Evolutionary conservation across 2,797 vertebrate genomes (phyloP).

Genomic region (Sciurus vulgaris): DNA sequence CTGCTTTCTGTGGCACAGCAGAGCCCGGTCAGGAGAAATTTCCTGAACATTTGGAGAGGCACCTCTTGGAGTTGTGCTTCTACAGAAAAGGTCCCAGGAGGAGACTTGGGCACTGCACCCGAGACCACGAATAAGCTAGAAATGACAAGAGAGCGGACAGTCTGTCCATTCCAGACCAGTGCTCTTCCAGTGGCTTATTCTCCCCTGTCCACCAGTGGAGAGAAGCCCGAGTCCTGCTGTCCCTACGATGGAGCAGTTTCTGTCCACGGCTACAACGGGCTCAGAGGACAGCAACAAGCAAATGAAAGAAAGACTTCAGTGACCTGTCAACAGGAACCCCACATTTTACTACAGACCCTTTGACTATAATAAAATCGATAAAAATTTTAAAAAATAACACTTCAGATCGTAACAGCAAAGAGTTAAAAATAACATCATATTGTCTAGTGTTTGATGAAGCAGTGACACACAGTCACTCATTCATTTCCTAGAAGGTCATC

Average conservation of each 20-base stretch:
- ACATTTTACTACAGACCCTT: background rate
- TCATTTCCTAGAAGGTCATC: background rate
- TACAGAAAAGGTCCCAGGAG: background rate
- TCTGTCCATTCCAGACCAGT: background rate
- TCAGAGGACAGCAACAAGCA: background rate
- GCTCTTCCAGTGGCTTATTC: background rate
- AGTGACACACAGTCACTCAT: background rate
- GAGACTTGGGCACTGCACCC: background rate
- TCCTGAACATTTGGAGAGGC: background rate
- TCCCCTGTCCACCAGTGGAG: background rate
- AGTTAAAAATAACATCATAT: background rate
- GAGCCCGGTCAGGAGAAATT: background rate
- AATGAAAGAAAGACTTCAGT: background rate
- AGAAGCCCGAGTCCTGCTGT: background rate
- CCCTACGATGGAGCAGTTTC: background rate
- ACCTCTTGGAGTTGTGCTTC: background rate
- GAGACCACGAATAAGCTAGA: background rate
- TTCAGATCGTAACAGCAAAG: background rate
- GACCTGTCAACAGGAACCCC: background rate
- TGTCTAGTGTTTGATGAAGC: background rate
- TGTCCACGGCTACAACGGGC: fast-evolving
- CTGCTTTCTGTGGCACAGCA: background rate
- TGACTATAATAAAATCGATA: background rate
- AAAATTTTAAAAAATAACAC: background rate
- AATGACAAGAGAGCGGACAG: background rate